phyloP scores from a whole-genome alignment of 2,797 vertebrate genomes.

The Coluber constrictor region DNA sequence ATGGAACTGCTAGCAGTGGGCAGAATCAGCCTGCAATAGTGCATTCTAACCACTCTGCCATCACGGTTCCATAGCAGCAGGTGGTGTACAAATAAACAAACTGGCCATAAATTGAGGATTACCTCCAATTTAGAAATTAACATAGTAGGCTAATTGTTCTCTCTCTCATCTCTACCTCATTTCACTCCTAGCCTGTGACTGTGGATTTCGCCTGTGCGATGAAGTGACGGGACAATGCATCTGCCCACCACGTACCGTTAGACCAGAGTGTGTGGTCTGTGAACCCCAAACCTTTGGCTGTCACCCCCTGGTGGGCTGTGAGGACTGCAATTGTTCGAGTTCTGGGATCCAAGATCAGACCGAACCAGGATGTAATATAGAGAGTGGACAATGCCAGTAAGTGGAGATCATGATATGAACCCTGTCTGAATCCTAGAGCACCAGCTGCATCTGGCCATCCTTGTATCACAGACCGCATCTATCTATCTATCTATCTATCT shows the following conservation, averaged over 20 bases:
- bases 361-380: slow-evolving; percentile 77
- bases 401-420: neutral
- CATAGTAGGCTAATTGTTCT: neutral
- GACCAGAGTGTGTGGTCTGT: slow-evolving; percentile 83
- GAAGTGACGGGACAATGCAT: slow-evolving; percentile 88
- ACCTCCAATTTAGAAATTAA: neutral
- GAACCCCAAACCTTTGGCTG: slow-evolving; percentile 91
- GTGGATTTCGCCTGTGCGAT: slow-evolving; percentile 84
- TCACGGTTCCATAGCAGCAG: neutral
- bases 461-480: neutral
- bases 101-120: neutral
- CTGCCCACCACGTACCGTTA: slow-evolving; percentile 87
- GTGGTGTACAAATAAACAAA: neutral
- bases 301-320: slow-evolving; percentile 91
- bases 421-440: rapidly evolving
- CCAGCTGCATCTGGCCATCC: neutral
- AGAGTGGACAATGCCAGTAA: slow-evolving; percentile 93
- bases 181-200: slow-evolving; percentile 81
- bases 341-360: slow-evolving; percentile 74
- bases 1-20: neutral
- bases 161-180: neutral
- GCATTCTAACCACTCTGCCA: neutral
- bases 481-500: no score
- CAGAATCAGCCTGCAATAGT: neutral
- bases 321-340: slow-evolving; percentile 90